phyloP scores from a whole-genome alignment of 1,140 invertebrate genomes.

The Lepidurus apus region DNA sequence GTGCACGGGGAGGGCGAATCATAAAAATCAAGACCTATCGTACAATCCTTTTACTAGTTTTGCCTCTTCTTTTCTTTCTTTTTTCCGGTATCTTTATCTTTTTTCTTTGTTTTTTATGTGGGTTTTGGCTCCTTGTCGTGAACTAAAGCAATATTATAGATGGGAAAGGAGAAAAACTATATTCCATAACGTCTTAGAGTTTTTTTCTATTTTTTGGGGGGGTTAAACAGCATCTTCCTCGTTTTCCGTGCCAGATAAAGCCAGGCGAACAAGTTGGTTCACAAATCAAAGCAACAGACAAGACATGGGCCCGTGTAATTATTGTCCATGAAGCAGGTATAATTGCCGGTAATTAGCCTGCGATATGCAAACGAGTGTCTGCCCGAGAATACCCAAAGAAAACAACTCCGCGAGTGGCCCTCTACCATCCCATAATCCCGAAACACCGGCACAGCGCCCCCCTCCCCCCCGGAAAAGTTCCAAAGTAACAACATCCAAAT shows the following conservation, averaged over 20 bases:
- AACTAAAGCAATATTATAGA: constrained; percentile 22
- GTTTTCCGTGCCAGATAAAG: not conserved
- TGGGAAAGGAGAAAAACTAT: not conserved
- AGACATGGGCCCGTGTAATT: constrained; percentile 21
- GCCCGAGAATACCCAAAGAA: not conserved
- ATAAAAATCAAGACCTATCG: not conserved
- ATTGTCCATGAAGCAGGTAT: constrained; percentile 21
- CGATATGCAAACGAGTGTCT: constrained; percentile 21
- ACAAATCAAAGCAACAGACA: constrained; percentile 14
- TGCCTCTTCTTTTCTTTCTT: not conserved
- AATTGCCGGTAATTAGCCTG: constrained; percentile 15
- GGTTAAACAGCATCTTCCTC: too few species aligned
- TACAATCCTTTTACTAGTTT: not conserved
- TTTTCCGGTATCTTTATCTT: not conserved
- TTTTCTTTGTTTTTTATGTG: not conserved
- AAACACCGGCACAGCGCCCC: not conserved
- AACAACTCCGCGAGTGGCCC: not conserved
- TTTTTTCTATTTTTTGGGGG: not conserved
- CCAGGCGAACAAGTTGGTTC: not conserved
- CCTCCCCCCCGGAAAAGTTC: not conserved
- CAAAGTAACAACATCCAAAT: not conserved
- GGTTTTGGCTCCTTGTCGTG: not conserved
- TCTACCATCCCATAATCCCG: not conserved
- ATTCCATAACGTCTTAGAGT: constrained; percentile 11
- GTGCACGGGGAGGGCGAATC: constrained; percentile 15